Evolutionary conservation across 2,888 invertebrate species (phyloP), one percentile per base, ranked within the genome.

Genomic region (Thecophora atra): DNA sequence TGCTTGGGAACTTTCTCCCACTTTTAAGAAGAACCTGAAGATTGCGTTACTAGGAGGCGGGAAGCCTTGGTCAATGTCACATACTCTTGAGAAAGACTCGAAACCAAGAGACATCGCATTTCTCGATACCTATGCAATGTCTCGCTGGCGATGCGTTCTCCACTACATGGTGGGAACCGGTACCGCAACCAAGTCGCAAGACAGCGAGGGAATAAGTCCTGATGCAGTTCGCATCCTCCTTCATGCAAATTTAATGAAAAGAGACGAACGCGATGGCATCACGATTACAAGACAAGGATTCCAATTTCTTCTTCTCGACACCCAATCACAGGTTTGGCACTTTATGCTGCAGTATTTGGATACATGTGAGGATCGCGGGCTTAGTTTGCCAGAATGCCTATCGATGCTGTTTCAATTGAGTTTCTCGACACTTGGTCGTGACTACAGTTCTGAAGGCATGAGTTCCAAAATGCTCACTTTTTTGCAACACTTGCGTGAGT

Each of bases 341-440:
- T 99, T 99, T 87, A 93, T 99, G 82, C 90, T 98, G 30, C 97
- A 98, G 85, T 98, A 98, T 87, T 88, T 99, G 75, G 96, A 97
- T 81, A 97, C 97, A 0, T 95, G 97, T 7, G 94, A 96, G 87
- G 92, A 92, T 78, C 89, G 96, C 74, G 95, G 94, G 13, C 89
- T 97, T 76, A 93, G 94, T 84, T 89, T 98, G 2, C 94, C 96
- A 0, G 97, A 97, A 83, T 98, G 97, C 84, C 89, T 99, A 52
- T 94, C 96, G 15, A 97, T 98, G 88, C 87, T 99, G n/a, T 98
- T 98, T 85, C 97, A 98, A 87, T 89, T 98, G 71, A 97, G 96
- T 86, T 98, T 98, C 86, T 96, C 96, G 73, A 95, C 95, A 0
- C 89, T 98, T 5, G 98, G 98, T n/a, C 87, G 94, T 90, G 97